phyloP scores from a whole-genome alignment of 2,113 vertebrate species.

The Dipodomys merriami region DNA sequence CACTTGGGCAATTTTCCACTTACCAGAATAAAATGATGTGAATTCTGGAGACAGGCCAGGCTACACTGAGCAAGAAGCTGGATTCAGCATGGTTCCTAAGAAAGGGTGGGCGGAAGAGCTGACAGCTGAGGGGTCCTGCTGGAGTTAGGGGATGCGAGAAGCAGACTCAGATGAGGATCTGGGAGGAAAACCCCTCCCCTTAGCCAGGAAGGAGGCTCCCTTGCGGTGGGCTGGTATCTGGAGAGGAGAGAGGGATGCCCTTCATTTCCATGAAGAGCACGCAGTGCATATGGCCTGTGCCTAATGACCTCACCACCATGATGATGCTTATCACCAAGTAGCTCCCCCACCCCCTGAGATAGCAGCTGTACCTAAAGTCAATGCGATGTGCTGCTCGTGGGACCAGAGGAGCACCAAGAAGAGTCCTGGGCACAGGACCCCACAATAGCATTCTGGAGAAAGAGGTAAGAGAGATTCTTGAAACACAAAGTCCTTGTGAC shows the following conservation, averaged over 20 bases:
- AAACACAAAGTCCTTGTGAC: not conserved
- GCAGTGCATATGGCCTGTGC: too few relatives aligned
- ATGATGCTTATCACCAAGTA: not conserved
- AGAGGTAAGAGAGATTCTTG: not conserved
- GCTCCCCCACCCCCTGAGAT: not conserved
- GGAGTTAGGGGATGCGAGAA: not conserved
- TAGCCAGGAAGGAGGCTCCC: not conserved
- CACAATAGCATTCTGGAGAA: not conserved
- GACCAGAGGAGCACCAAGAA: not conserved
- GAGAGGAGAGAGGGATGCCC: not conserved
- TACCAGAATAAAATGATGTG: not conserved
- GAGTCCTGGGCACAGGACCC: not conserved
- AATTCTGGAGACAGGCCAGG: not conserved
- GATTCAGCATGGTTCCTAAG: not conserved
- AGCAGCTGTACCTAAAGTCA: not conserved
- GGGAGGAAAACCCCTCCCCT: not conserved
- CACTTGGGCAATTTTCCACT: not conserved
- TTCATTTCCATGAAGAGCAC: not conserved
- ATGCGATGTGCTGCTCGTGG: not conserved
- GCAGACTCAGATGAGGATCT: not conserved
- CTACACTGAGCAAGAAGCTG: not conserved
- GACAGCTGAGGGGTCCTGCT: not conserved
- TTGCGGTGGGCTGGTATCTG: fast-evolving
- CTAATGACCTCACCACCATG: too few relatives aligned
- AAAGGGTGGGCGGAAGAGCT: not conserved